Conservation (phyloP, 2,113 vertebrate species). For the Leptobrachium ailaonicum region DNA sequence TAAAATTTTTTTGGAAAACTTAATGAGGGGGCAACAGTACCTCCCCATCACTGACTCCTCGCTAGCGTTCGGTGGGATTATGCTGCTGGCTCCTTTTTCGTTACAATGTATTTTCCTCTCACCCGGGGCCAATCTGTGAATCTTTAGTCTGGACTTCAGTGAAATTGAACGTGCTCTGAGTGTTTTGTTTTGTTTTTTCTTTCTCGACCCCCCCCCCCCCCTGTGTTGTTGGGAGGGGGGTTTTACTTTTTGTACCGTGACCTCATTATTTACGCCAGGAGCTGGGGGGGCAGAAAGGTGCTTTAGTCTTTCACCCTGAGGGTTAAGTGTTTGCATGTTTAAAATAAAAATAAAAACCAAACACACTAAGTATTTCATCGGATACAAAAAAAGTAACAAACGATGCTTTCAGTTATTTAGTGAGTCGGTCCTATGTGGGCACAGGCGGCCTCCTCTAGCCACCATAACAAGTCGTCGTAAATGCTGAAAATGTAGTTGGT, state of each 20-base stretch:
- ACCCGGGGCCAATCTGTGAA: slow-evolving; percentile 8
- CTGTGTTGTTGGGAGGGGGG: too few relatives aligned
- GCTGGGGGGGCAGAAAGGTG: not conserved
- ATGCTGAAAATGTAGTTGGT: too few relatives aligned
- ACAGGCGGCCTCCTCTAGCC: not conserved
- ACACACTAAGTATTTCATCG: slow-evolving; percentile 43
- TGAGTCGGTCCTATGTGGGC: not conserved
- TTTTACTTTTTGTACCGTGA: not conserved
- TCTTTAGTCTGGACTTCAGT: not conserved
- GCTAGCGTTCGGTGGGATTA: slow-evolving; percentile 5
- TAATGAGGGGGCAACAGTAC: not conserved
- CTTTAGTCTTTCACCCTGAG: slow-evolving; percentile 14
- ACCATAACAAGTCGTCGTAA: too few relatives aligned
- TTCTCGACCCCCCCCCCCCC: too few relatives aligned
- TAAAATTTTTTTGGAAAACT: too few relatives aligned
- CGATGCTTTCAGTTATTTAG: not conserved
- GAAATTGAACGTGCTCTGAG: not conserved
- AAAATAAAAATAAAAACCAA: not conserved
- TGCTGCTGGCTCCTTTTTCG: slow-evolving; percentile 33
- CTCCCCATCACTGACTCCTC: not conserved
- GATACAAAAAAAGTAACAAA: slow-evolving; percentile 1
- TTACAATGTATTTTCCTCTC: not conserved
- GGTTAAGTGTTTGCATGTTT: slow-evolving; percentile 34
- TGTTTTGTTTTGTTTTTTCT: too few relatives aligned
- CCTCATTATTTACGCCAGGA: slow-evolving; percentile 17